Base-by-base conservation (phyloP, 2,888 invertebrate species). In the Dexiosoma caninum region DNA sequence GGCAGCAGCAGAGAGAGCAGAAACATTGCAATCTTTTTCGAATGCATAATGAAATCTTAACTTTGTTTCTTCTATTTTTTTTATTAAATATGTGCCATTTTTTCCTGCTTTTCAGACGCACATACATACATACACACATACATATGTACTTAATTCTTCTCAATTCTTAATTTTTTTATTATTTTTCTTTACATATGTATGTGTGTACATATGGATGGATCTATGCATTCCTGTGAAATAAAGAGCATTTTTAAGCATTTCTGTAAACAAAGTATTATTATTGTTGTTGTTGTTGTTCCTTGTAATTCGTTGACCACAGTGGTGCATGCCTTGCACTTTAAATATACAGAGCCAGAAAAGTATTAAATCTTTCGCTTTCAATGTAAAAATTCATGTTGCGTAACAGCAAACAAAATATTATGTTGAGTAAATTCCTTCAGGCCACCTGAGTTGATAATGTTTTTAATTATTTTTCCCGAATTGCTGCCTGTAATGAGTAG, bases 261-360 rank as follows among this genome's bases (percentile, higher is more conserved):
- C 67, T 53, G 40, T 49, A 59, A 67, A 53, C 23, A 59, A 44
- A 35, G 12, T 64, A 8, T 21, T 60, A 42, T 30, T 35, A 21
- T 62, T 77, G 37, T 19, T 69, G 14, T 66, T 69, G 14, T 66
- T 78, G 12, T 51, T 19, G 21, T 12, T 71, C 57, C 53, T 62
- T 35, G 12, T 69, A 57, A 64, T 57, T 49, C 32, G 37, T 70
- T 80, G 70, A 55, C 66, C 66, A 62, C 42, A 59, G 27, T 37
- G 62, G 40, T 69, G 62, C 71, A 66, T 19, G 40, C 7, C n/a
- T 51, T 51, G 71, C 32, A 71, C 51, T 60, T 62, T 9, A 30
- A 23, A 42, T 21, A 60, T 7, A 12, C 53, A 71, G 71, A 42
- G n/a, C 3, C 10, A 3, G 0, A 12, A 72, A 72, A 10, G 53